These are phyloP conservation scores for Wiebesia pumilae DNA, from an alignment of 1,140 invertebrate genomes.

Conservation along the genomic window DNA sequence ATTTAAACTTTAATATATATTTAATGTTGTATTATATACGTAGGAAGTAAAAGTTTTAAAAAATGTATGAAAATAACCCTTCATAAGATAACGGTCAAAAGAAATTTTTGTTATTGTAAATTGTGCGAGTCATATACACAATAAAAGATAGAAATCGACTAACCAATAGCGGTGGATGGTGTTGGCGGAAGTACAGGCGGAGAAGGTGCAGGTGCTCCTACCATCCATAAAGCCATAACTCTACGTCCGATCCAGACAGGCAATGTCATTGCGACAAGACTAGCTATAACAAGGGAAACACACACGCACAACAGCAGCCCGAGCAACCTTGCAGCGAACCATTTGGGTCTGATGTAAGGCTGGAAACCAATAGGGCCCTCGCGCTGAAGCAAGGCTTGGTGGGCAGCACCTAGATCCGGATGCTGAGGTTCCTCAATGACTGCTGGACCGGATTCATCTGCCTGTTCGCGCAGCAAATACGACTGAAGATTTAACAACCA, in stretches of 20 bases:
- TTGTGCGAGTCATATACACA: no score
- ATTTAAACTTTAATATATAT: no score
- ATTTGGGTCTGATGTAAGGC: slow-evolving; percentile 89
- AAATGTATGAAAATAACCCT: no score
- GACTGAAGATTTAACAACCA: slow-evolving; percentile 91
- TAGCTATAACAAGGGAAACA: slow-evolving; percentile 87
- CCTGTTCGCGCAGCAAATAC: slow-evolving; percentile 86
- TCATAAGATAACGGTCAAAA: no score
- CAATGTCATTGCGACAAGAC: slow-evolving; percentile 88
- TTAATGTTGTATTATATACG: no score
- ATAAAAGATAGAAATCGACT: slow-evolving; percentile 39
- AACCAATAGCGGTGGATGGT: slow-evolving; percentile 62
- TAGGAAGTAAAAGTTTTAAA: no score
- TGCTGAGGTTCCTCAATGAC: slow-evolving; percentile 72
- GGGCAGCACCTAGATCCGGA: slow-evolving; percentile 85
- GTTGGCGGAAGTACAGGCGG: slow-evolving; percentile 65
- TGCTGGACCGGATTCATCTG: slow-evolving; percentile 72
- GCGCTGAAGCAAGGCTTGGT: slow-evolving; percentile 86
- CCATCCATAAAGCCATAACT: slow-evolving; percentile 90
- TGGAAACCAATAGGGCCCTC: slow-evolving; percentile 89
- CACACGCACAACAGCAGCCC: slow-evolving; percentile 88
- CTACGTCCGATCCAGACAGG: slow-evolving; percentile 93
- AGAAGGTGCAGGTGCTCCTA: slow-evolving; percentile 75
- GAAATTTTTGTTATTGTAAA: no score
- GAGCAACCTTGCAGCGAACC: slow-evolving; percentile 87